These are phyloP conservation scores for Wiebesia pumilae DNA, from an alignment of 1,140 invertebrate genomes.

Conservation along the genomic window DNA sequence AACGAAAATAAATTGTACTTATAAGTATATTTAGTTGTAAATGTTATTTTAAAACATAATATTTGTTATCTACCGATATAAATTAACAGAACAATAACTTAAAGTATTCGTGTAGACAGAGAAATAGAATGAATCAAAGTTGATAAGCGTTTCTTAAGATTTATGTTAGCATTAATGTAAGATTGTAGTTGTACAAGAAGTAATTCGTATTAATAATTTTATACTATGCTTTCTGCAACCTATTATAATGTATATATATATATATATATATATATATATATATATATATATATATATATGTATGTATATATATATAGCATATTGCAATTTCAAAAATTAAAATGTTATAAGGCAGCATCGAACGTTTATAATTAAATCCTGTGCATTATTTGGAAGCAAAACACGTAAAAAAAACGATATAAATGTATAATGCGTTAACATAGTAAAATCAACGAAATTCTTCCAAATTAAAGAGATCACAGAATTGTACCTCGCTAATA, in stretches of 20 bases:
- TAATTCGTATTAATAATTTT: not conserved
- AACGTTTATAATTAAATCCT: not conserved
- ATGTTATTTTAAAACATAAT: no score
- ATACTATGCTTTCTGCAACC: not conserved
- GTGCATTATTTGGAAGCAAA: not conserved
- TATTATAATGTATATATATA: no score
- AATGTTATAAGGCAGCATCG: not conserved
- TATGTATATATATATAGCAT: no score
- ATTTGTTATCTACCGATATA: not conserved
- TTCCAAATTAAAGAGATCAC: not conserved
- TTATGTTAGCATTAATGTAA: not conserved
- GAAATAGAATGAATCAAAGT: not conserved
- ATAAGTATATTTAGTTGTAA: no score
- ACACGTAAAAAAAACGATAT: not conserved
- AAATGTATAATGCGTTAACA: not conserved
- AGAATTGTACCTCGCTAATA: not conserved
- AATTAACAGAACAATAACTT: not conserved
- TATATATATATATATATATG: no score
- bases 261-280: no score
- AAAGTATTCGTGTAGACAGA: not conserved
- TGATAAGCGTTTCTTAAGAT: not conserved
- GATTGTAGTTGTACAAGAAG: not conserved
- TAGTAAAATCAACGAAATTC: conserved; percentile 42
- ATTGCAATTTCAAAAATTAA: not conserved
- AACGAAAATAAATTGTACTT: no score